Base-by-base conservation (phyloP, 2,113 vertebrate genomes). In the Macaca mulatta region DNA sequence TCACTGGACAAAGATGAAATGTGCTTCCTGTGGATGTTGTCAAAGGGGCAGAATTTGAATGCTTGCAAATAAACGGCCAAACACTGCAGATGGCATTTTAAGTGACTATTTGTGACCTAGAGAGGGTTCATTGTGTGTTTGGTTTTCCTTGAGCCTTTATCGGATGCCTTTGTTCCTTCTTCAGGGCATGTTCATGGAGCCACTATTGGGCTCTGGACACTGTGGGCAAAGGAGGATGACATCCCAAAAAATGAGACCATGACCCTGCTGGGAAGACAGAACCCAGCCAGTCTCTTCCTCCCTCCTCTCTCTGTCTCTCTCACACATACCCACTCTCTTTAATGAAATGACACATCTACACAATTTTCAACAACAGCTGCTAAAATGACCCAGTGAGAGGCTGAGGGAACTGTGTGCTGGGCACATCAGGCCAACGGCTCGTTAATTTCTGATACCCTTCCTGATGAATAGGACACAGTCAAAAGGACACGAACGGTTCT, bases 341-440 rank as follows among this genome's bases (percentile, higher is more conserved):
- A 61, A 61, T 61, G 23, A 27, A 25, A 23, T 43, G 40, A 25
- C 10, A 45, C 22, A 69, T 69, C 40, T 20, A 30, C 18, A 27
- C 30, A 16, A 79, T 30, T 52, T 79, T 52, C 77, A 52, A 5
- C 8, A 17, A 79, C 3, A 27, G 11, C 5, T 38, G 35, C 17
- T 67, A 25, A 13, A 55, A 8, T n/a, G 8, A 22, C 20, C 27
- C 7, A 14, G 52, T 32, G 8, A 11, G 27, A 10, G 50, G 4
- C 30, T 1, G 20, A 43, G 57, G 0, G 7, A 8, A 7, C 0
- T 6, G 16, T 38, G 9, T 8, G 30, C 43, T 5, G 17, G 13
- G 11, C 4, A 9, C 1, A 0, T 52, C 52, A 16, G 16, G 43
- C 64, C 13, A 3, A 3, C 2, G 0, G 5, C n/a, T 0, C 0